Conservation (phyloP, 2,888 invertebrate species). For the Trichogramma dendrolimi region DNA sequence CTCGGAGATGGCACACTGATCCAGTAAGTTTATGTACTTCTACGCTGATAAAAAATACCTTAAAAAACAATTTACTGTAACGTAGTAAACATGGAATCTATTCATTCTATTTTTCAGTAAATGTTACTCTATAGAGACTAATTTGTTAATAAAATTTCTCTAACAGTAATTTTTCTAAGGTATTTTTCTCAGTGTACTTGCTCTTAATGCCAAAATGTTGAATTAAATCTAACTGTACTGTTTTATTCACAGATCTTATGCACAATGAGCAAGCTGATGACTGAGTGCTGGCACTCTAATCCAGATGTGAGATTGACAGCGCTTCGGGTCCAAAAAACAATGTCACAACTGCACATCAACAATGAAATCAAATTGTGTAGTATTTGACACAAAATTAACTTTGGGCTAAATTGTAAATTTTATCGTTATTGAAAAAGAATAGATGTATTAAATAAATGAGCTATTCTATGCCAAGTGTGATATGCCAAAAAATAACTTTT, state of each 20-base stretch:
- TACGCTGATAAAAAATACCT: constrained; percentile 5
- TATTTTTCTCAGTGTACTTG: no score
- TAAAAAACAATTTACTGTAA: background rate
- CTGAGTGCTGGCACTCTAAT: constrained; percentile 85
- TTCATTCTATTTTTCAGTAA: constrained; percentile 1
- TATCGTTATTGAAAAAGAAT: background rate
- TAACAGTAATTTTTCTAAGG: no score
- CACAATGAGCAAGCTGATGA: constrained; percentile 71
- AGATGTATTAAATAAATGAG: no score
- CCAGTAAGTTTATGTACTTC: constrained; percentile 54
- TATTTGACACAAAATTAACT: constrained; percentile 19
- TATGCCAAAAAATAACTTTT: no score
- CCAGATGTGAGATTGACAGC: constrained; percentile 87
- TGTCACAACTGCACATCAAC: constrained; percentile 63
- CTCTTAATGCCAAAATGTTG: background rate
- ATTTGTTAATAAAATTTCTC: background rate
- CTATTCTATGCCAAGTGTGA: no score
- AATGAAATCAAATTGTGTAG: constrained; percentile 62
- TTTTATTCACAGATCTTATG: constrained; percentile 59
- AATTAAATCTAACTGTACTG: background rate
- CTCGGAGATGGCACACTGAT: constrained; percentile 75
- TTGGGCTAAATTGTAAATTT: background rate
- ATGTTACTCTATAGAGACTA: constrained; percentile 10
- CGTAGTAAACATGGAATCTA: background rate
- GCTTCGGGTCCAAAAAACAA: constrained; percentile 87